Conservation (phyloP, 2,888 invertebrate genomes). For the Lasiommata megera region DNA sequence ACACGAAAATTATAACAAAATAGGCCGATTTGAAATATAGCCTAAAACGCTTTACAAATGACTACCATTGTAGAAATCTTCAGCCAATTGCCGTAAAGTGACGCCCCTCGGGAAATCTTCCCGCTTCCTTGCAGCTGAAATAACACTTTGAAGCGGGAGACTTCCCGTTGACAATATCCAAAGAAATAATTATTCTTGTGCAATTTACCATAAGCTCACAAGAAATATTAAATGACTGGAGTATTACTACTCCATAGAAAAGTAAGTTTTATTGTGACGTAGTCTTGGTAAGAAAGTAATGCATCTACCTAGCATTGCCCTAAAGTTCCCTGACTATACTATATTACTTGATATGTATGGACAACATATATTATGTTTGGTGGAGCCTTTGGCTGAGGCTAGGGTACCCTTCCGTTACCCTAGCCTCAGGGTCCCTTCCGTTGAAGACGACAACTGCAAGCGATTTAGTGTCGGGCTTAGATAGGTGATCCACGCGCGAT, state of each 20-base stretch:
- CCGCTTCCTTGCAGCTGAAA: conserved; percentile 19
- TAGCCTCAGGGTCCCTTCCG: no score
- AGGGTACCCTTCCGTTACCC: no score
- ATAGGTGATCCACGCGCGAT: no score
- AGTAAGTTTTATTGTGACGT: no score
- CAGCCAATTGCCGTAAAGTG: conserved; percentile 26
- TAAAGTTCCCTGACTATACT: no score
- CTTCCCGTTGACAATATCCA: conserved; percentile 14
- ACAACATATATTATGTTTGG: no score
- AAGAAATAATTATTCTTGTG: conserved; percentile 16
- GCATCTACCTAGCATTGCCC: no score
- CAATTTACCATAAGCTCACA: background rate
- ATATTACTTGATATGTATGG: no score
- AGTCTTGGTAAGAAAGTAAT: no score
- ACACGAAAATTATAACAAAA: background rate
- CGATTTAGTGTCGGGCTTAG: no score
- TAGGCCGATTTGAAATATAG: conserved; percentile 3
- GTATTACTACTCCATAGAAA: background rate
- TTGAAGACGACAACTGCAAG: no score
- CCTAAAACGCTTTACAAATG: conserved; percentile 14
- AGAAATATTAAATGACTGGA: background rate
- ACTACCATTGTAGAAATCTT: conserved; percentile 21
- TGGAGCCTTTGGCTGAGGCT: no score
- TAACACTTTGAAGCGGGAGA: conserved; percentile 19
- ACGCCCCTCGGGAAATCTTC: conserved; percentile 28